Percentiles rank a stretch among this genome's conserved stretches.
These are phyloP conservation scores for Diacarnus erythraeanus DNA, from an alignment of 37 sponge, comb jelly and placozoan species.

Conservation along the genomic window DNA sequence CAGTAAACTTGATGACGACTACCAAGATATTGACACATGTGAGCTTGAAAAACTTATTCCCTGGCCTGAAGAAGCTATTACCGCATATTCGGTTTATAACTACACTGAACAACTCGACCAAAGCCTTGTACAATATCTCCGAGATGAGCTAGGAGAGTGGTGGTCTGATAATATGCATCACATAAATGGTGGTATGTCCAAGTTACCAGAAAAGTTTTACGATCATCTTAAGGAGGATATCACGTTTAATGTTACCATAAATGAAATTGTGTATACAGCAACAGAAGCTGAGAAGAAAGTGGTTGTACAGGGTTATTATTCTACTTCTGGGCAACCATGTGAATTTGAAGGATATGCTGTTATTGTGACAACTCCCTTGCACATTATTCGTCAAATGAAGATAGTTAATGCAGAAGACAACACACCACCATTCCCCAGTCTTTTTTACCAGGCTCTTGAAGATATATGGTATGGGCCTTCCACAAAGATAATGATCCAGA, in stretches of 20 bases:
- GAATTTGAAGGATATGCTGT: constrained; percentile 32
- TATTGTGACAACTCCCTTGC: constrained; percentile 50
- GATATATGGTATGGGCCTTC: too few species aligned
- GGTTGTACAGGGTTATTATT: background rate
- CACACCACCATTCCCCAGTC: too few species aligned
- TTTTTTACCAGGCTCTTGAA: too few species aligned
- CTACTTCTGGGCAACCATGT: background rate
- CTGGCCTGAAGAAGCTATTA: constrained; percentile 63
- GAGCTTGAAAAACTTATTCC: constrained; percentile 37
- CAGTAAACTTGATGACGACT: background rate
- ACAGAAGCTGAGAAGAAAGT: background rate
- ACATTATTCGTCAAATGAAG: constrained; percentile 37
- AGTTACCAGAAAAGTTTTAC: constrained; percentile 39
- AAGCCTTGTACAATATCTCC: constrained; percentile 35
- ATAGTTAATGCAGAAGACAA: background rate
- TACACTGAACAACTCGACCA: constrained; percentile 37
- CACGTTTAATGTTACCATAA: constrained; percentile 1
- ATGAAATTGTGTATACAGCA: constrained; percentile 6
- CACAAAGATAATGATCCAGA: too few species aligned
- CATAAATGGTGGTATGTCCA: constrained; percentile 37
- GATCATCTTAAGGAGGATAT: constrained; percentile 10
- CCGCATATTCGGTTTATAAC: constrained; percentile 27
- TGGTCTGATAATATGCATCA: constrained; percentile 58
- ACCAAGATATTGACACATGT: background rate
- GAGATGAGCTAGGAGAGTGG: constrained; percentile 48